Evolutionary conservation across 2,888 invertebrate genomes (phyloP), one percentile per base, ranked within the genome.

Genomic region (Heliconius charithonia): DNA sequence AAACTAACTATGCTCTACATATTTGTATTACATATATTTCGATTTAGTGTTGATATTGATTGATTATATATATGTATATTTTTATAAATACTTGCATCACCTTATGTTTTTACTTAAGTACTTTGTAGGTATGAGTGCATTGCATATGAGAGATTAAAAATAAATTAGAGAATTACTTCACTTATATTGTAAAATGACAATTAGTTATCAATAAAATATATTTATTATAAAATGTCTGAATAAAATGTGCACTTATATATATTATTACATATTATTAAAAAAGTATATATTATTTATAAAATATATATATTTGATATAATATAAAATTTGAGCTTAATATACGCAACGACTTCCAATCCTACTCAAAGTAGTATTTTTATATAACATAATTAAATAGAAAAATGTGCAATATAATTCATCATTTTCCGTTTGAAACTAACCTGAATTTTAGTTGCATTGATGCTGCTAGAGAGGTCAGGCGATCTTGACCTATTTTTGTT

Each of bases 401-500:
- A 51, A 19, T 19, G n/a, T 62, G 19, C 9, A 7, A 7, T 56
- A 59, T 59, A 10, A 10, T 59, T 59, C 9, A 51, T 51, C 19
- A 51, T 51, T 22, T 59, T 10, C 19, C 59, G n/a, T 59, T 32
- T 62, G 25, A 63, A 13, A 84, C 88, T 85, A 85, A 93, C 93
- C 86, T 85, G 83, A 22, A 91, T 63, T 51, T 88, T 84, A n/a
- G 92, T 91, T 19, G 83, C 83, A 73, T 89, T 88, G 19, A 79
- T 80, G 4, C 51, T 71, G 13, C 59, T 74, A 4, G 78, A 16
- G 12, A 76, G 74, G 45, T 79, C 37, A 0, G 83, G 79, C 27
- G 84, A 83, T 22, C 79, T 84, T 12, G 88, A 87, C 4, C 90
- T 87, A 63, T 91, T 90, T 83, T 90, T 93, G 84, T 95, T 95